Evolutionary conservation across 2,797 vertebrate species (phyloP), one percentile per base, ranked within the genome.

Genomic region (Sebastolobus altivelis): DNA sequence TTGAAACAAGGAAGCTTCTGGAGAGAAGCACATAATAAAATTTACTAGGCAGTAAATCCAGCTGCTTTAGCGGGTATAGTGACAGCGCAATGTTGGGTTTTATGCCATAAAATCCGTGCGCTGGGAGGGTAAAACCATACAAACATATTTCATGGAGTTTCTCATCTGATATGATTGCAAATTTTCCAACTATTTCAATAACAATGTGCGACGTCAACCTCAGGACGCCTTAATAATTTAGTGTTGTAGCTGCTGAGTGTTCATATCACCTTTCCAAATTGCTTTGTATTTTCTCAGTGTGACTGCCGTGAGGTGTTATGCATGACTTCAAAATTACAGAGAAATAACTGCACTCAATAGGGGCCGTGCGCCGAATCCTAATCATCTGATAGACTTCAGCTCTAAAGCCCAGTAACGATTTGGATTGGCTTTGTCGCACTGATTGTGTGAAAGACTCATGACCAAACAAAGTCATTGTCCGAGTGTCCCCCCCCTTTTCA

Each of bases 41-140:
- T 89, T 90, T 85, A 91, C 89, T 62, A 29, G 83, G 76, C 81
- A 85, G 77, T 87, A 92, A 92, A 93, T 93, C 77, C 56, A 59
- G 79, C 77, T 82, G 70, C 78, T 82, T 87, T 82, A 69, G 80
- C 29, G 59, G 72, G 61, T 62, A 31, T 56, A 75, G 77, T 90
- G 87, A 89, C 88, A 84, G 77, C 75, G 29, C 76, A 81, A 31
- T 80, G 82, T 85, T 88, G 72, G 72, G 62, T 76, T 91, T 87
- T 68, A 74, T 71, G 77, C 65, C 13, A 72, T 84, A 78, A 90
- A 89, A 73, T 77, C 55, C 49, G 60, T 31, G n/a, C 18, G 29
- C 67, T 16, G 60, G 25, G 31, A 83, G 76, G 69, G 66, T 43
- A 56, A 76, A 87, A 77, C 14, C 62, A 74, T 38, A 68, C 56